Evolutionary conservation across 2,888 invertebrate genomes (phyloP).

Genomic region (Syritta pipiens): DNA sequence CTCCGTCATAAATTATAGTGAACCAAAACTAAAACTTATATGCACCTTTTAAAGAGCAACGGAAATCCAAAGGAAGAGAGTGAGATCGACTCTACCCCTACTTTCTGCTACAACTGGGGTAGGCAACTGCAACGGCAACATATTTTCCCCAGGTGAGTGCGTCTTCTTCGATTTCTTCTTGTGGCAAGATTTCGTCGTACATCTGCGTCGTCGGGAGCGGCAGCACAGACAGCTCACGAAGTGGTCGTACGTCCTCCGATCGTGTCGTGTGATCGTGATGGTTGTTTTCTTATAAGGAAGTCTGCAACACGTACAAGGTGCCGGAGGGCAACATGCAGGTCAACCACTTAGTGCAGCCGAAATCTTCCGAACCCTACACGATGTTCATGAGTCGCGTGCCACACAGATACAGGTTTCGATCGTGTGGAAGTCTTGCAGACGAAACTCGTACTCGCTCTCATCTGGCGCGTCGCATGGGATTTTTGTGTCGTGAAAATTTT

Average conservation of each 20-base stretch:
- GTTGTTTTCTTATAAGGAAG: slow-evolving; percentile 61
- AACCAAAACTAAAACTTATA: slow-evolving; percentile 17
- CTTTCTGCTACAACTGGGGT: slow-evolving; percentile 43
- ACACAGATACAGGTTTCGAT: slow-evolving; percentile 38
- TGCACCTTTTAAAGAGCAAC: background rate
- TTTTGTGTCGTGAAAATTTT: slow-evolving; percentile 15
- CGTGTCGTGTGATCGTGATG: slow-evolving; percentile 34
- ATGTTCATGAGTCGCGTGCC: slow-evolving; percentile 63
- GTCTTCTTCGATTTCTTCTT: slow-evolving; percentile 24
- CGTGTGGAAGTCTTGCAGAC: slow-evolving; percentile 36
- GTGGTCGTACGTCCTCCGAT: slow-evolving; percentile 32
- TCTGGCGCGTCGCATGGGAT: slow-evolving; percentile 7
- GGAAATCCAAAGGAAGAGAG: slow-evolving; percentile 15
- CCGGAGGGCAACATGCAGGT: slow-evolving; percentile 58
- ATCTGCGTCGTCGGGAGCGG: no score
- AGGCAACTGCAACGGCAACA: background rate
- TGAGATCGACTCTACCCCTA: slow-evolving; percentile 31
- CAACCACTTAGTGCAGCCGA: slow-evolving; percentile 67
- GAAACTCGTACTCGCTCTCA: slow-evolving; percentile 1
- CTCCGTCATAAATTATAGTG: slow-evolving; percentile 29
- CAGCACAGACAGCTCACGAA: slow-evolving; percentile 46
- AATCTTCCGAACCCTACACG: slow-evolving; percentile 56
- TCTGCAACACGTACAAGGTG: slow-evolving; percentile 45
- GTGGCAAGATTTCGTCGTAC: slow-evolving; percentile 24
- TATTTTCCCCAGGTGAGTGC: slow-evolving; percentile 31